Conservation (phyloP, 2,797 vertebrate species). For the Jordanella pulchra region DNA sequence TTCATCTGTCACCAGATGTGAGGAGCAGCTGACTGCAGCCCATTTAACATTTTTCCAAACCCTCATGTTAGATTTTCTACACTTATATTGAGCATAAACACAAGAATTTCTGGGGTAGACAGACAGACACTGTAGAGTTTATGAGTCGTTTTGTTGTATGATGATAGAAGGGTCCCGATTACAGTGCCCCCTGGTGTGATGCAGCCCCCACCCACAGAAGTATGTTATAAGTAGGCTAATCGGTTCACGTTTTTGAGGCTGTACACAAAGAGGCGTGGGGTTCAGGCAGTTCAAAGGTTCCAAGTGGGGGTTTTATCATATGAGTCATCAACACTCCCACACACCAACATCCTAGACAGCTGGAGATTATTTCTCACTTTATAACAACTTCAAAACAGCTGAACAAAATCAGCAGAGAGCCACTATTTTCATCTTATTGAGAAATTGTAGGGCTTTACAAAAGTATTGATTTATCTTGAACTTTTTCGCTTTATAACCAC, state of each 20-base stretch:
- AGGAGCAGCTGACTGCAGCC: conserved; percentile 53
- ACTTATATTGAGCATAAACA: conserved; percentile 47
- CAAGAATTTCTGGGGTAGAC: conserved; percentile 8
- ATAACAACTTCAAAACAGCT: conserved; percentile 55
- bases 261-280: conserved; percentile 56
- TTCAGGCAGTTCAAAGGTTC: conserved; percentile 72
- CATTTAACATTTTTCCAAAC: conserved; percentile 27
- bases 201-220: conserved; percentile 46
- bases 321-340: conserved; percentile 74
- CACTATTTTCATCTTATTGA: conserved; percentile 28
- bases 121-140: conserved; percentile 31
- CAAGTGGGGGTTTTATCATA: conserved; percentile 56
- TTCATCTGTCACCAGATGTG: conserved; percentile 45
- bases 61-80: conserved; percentile 27
- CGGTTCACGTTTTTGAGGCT: conserved; percentile 46
- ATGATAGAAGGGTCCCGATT: conserved; percentile 45
- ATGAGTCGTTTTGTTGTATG: conserved; percentile 27
- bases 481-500: neutral
- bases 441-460: neutral
- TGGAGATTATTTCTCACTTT: conserved; percentile 54
- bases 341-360: conserved; percentile 63
- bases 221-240: conserved; percentile 64
- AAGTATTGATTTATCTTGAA: neutral
- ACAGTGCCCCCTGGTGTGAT: conserved; percentile 39
- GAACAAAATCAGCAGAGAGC: conserved; percentile 38